These are phyloP conservation scores for Thera obeliscata DNA, from an alignment of 2,888 invertebrate genomes.

Conservation along the genomic window DNA sequence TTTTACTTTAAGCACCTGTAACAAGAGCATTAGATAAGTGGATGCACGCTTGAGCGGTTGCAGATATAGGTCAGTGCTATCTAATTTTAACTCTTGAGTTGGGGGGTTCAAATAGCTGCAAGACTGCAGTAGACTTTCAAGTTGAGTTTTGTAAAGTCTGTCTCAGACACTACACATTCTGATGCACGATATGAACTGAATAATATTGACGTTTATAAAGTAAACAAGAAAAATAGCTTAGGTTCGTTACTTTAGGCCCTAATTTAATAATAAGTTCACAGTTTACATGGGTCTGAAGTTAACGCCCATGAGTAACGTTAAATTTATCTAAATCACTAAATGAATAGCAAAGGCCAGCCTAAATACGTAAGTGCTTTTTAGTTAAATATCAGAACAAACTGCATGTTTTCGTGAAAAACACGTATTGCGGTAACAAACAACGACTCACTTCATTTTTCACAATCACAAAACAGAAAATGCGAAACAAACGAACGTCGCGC, in stretches of 20 bases:
- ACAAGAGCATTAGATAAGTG: constrained; percentile 39
- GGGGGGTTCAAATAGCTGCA: background rate
- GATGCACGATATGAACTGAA: background rate
- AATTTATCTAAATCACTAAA: constrained; percentile 44
- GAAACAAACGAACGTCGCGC: constrained; percentile 59
- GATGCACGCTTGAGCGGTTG: constrained; percentile 12
- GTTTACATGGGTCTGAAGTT: background rate
- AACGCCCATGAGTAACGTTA: constrained; percentile 66
- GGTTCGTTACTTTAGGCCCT: constrained; percentile 38
- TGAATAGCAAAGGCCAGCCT: constrained; percentile 51
- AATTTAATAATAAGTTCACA: constrained; percentile 71
- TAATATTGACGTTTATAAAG: background rate
- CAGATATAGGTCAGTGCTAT: constrained; percentile 36
- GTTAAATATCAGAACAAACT: constrained; percentile 51
- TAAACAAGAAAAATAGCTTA: constrained; percentile 7
- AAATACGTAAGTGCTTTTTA: constrained; percentile 28
- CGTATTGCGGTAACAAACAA: constrained; percentile 65
- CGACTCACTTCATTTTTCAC: constrained; percentile 66
- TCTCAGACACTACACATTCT: background rate
- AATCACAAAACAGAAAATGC: constrained; percentile 47
- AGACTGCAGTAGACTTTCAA: constrained; percentile 22
- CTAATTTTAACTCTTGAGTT: constrained; percentile 38
- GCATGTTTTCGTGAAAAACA: constrained; percentile 56
- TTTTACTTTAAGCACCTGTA: constrained; percentile 58
- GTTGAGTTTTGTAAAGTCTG: constrained; percentile 13